phyloP scores from a whole-genome alignment of 2,113 vertebrate genomes.

The Turdus rufiventris region DNA sequence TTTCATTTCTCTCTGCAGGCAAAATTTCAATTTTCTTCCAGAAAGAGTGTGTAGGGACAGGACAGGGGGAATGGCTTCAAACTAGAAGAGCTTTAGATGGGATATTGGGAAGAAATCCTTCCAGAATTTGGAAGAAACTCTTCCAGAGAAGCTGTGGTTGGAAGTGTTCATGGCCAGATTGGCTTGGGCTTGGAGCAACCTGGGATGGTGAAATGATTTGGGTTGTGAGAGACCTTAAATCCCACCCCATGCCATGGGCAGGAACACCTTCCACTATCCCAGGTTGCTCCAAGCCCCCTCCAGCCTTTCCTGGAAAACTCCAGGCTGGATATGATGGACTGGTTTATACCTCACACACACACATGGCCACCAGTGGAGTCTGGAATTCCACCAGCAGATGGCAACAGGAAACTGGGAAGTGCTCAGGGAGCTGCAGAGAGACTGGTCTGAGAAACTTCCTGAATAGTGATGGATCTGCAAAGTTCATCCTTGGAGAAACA shows the following conservation, averaged over 20 bases:
- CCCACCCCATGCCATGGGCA: background rate
- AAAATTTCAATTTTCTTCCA: background rate
- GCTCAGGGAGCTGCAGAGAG: background rate
- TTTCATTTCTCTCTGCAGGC: background rate
- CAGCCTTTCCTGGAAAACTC: background rate
- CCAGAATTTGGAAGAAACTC: background rate
- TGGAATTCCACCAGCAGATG: slow-evolving; percentile 53
- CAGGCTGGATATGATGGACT: background rate
- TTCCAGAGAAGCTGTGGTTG: background rate
- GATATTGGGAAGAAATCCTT: background rate
- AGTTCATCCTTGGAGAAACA: background rate
- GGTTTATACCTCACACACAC: background rate
- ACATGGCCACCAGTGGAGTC: background rate
- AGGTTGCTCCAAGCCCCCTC: background rate
- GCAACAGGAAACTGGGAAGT: slow-evolving; percentile 32
- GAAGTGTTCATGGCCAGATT: background rate
- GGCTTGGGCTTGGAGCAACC: background rate
- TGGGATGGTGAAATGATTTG: background rate
- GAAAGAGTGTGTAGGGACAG: background rate
- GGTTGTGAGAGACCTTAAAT: background rate
- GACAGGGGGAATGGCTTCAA: background rate
- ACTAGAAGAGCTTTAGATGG: background rate
- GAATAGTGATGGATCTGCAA: background rate
- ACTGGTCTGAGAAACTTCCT: background rate
- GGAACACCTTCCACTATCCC: background rate